Percentiles rank a stretch among this genome's conserved stretches.
These are phyloP conservation scores for Amorpha juglandis DNA, from an alignment of 2,888 invertebrate genomes.

Conservation along the genomic window DNA sequence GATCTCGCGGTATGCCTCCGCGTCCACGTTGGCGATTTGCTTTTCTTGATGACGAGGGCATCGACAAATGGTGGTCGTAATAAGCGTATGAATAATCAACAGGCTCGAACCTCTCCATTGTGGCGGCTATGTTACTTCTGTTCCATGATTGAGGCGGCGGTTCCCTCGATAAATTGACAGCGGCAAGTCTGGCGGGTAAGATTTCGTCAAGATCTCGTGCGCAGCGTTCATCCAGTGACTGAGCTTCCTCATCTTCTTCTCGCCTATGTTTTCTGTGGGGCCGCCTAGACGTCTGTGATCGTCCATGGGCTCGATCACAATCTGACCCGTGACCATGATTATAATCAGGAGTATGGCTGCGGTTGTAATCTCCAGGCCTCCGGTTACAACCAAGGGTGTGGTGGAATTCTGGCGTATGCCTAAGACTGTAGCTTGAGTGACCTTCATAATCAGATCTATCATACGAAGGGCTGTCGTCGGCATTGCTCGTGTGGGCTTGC, in stretches of 20 bases:
- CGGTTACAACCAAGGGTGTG: slow-evolving; percentile 75
- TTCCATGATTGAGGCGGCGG: slow-evolving; percentile 84
- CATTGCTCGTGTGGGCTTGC: slow-evolving; percentile 75
- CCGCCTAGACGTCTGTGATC: slow-evolving; percentile 72
- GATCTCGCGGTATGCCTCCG: slow-evolving; percentile 71
- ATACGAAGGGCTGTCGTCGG: slow-evolving; percentile 78
- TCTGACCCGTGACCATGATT: slow-evolving; percentile 70
- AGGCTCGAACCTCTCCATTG: slow-evolving; percentile 87
- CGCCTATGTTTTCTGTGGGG: slow-evolving; percentile 69
- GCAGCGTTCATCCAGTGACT: slow-evolving; percentile 77
- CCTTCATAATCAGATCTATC: slow-evolving; percentile 78
- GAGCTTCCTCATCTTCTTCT: slow-evolving; percentile 77
- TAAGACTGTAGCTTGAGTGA: slow-evolving; percentile 71
- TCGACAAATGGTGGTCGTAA: slow-evolving; percentile 89
- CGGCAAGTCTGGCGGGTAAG: slow-evolving; percentile 78
- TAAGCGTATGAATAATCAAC: slow-evolving; percentile 94
- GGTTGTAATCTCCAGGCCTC: slow-evolving; percentile 68
- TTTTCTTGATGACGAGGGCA: slow-evolving; percentile 81
- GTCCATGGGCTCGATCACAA: slow-evolving; percentile 66
- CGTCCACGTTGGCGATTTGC: slow-evolving; percentile 75
- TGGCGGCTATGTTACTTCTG: slow-evolving; percentile 86
- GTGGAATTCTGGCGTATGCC: slow-evolving; percentile 72
- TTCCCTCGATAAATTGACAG: slow-evolving; percentile 74
- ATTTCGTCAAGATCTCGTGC: slow-evolving; percentile 81
- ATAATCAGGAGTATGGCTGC: slow-evolving; percentile 78